Conservation (phyloP, 1,140 invertebrate genomes). For the Lasaia peninsularis region DNA sequence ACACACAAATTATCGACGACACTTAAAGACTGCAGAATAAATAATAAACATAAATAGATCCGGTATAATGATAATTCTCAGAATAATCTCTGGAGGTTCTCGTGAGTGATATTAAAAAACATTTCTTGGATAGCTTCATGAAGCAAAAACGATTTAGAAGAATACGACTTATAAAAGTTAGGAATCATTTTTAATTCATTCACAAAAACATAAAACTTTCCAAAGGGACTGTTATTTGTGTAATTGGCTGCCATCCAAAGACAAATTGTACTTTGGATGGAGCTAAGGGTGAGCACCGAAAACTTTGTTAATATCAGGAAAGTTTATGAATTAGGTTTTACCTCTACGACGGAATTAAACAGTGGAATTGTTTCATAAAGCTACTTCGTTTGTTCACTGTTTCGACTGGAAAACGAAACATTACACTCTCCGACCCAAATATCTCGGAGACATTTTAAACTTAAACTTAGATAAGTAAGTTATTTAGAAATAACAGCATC, state of each 20-base stretch:
- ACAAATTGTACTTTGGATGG: conserved; percentile 8
- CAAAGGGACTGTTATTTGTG: not conserved
- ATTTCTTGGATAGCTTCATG: too few species aligned
- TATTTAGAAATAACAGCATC: too few species aligned
- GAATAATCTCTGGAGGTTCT: too few species aligned
- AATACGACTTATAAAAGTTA: not conserved
- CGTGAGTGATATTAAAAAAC: too few species aligned
- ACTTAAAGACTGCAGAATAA: too few species aligned
- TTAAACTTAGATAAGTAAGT: too few species aligned
- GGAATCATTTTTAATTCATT: conserved; percentile 1
- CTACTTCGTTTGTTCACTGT: not conserved
- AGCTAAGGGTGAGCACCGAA: not conserved
- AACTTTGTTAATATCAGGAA: conserved; percentile 2
- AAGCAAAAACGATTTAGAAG: not conserved
- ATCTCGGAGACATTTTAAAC: too few species aligned
- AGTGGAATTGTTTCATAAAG: not conserved
- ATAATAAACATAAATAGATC: too few species aligned
- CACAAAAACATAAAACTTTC: not conserved
- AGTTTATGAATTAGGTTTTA: conserved; percentile 4
- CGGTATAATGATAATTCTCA: too few species aligned
- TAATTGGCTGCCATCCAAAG: conserved; percentile 5
- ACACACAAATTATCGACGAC: too few species aligned
- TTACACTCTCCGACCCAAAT: too few species aligned
- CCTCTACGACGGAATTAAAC: conserved; percentile 8
- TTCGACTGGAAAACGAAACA: not conserved